These are phyloP conservation scores for Hybognathus amarus DNA, from an alignment of 2,797 vertebrate genomes.

Conservation along the genomic window DNA sequence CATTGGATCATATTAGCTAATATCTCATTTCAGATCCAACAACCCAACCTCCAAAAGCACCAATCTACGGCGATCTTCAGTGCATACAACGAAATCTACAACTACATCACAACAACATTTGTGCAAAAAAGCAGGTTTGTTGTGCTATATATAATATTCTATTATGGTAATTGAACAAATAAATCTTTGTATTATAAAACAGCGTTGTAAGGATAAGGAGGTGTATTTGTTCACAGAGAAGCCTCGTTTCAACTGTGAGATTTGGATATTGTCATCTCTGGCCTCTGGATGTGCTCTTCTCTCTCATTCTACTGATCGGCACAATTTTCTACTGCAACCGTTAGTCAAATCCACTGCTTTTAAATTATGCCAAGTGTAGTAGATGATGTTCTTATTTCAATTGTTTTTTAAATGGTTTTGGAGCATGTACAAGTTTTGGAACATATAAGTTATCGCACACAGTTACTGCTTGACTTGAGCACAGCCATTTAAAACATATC, in stretches of 20 bases:
- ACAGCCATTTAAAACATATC: not conserved
- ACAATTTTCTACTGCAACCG: conserved; percentile 73
- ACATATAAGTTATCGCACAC: not conserved
- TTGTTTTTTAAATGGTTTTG: not conserved
- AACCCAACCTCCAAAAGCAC: not conserved
- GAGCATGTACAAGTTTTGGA: not conserved
- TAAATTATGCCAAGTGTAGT: not conserved
- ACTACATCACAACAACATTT: fast-evolving
- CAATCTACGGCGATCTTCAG: fast-evolving
- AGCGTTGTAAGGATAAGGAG: not conserved
- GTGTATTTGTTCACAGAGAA: conserved; percentile 38
- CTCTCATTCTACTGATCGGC: conserved; percentile 71
- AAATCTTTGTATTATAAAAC: not conserved
- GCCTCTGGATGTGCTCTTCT: conserved; percentile 70
- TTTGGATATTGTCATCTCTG: conserved; percentile 69
- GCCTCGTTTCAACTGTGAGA: conserved; percentile 56
- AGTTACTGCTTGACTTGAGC: not conserved
- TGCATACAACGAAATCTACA: fast-evolving
- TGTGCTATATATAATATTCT: not conserved
- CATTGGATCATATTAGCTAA: not conserved
- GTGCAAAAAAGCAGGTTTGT: not conserved
- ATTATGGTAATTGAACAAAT: no score
- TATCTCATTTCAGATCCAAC: conserved; percentile 24
- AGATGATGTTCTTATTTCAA: not conserved
- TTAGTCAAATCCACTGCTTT: conserved; percentile 61